These are phyloP conservation scores for Salpingus planirostris DNA, from an alignment of 2,888 invertebrate genomes.

Conservation along the genomic window DNA sequence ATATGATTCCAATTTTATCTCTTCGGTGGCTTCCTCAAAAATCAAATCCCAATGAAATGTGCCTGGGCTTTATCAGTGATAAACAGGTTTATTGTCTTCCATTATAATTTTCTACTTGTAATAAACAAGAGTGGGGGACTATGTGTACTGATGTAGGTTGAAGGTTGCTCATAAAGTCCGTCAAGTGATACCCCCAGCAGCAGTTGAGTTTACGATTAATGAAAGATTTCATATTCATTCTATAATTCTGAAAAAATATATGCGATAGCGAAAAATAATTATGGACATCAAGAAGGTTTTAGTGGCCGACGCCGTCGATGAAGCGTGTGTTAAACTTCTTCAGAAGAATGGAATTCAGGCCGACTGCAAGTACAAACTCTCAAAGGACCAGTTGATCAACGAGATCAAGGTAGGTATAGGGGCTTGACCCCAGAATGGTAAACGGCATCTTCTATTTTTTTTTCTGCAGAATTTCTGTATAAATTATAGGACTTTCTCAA, in stretches of 20 bases:
- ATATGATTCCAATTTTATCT: too few species aligned
- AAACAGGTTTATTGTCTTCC: conserved; percentile 16
- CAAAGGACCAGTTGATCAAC: conserved; percentile 67
- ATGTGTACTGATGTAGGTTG: too few species aligned
- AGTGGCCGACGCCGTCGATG: conserved; percentile 88
- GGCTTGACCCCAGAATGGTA: too few species aligned
- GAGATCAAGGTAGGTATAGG: conserved; percentile 72
- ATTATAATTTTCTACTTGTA: too few species aligned
- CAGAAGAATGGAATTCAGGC: conserved; percentile 69
- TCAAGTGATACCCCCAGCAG: conserved; percentile 2
- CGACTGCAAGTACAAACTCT: conserved; percentile 67
- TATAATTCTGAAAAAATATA: too few species aligned
- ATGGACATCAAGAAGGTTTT: conserved; percentile 70
- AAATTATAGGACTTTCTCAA: too few species aligned
- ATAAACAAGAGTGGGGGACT: conserved; percentile 19
- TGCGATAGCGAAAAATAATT: too few species aligned
- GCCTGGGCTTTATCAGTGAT: too few species aligned
- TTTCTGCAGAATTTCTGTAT: too few species aligned
- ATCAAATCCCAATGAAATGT: too few species aligned
- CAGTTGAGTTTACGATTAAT: not conserved
- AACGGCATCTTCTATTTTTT: too few species aligned
- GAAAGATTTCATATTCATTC: conserved; percentile 1
- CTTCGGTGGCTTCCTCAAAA: too few species aligned
- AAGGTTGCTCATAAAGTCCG: conserved; percentile 14
- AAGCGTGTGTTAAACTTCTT: conserved; percentile 74